Conservation (phyloP, 2,797 vertebrate genomes). For the Scleropages formosus region DNA sequence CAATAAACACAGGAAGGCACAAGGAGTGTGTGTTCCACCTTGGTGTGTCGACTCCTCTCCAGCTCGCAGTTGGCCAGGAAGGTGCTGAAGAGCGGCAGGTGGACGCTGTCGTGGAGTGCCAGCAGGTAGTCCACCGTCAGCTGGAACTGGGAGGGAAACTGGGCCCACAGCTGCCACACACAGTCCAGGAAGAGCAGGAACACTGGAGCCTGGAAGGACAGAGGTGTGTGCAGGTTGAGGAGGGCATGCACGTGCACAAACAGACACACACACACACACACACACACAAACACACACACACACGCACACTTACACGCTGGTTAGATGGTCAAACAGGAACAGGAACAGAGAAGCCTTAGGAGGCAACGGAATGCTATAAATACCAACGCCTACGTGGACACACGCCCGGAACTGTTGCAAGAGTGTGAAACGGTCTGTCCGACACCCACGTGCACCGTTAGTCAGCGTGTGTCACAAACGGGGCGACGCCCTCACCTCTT, state of each 20-base stretch:
- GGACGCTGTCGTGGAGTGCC: constrained; percentile 83
- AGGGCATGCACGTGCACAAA: neutral
- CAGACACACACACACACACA: no score
- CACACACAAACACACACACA: neutral
- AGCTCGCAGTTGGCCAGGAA: constrained; percentile 86
- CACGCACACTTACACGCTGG: neutral
- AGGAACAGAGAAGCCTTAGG: neutral
- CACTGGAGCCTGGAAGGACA: constrained; percentile 75
- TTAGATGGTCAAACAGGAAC: neutral
- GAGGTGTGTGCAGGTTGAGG: constrained; percentile 11
- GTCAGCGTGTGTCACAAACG: neutral
- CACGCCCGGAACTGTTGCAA: neutral
- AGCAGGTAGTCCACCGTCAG: constrained; percentile 85
- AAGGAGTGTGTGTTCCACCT: constrained; percentile 56
- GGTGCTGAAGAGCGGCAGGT: constrained; percentile 80
- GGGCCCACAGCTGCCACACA: constrained; percentile 85
- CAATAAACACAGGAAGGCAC: neutral
- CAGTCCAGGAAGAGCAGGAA: constrained; percentile 93
- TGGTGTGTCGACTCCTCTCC: constrained; percentile 68
- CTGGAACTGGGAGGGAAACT: constrained; percentile 82
- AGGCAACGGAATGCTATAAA: neutral
- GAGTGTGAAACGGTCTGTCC: neutral
- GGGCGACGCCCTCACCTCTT: constrained; percentile 83
- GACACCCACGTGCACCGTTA: neutral
- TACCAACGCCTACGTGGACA: no score